Conservation (phyloP, 2,113 vertebrate genomes). For the Hydrochoerus hydrochaeris region DNA sequence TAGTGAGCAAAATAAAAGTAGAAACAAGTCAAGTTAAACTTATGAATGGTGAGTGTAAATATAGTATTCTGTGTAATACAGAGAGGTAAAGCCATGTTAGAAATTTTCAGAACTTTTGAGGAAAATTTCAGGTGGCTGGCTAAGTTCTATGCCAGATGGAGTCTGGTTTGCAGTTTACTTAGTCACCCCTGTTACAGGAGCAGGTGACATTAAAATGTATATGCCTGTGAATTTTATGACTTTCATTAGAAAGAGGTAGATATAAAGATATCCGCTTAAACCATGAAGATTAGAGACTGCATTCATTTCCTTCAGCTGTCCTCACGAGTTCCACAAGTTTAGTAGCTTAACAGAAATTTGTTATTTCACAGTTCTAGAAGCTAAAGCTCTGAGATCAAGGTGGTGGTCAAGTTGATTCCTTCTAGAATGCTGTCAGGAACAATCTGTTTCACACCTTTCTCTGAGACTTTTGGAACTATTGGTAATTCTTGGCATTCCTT, state of each 20-base stretch:
- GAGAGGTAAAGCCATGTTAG: not conserved
- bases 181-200: not conserved
- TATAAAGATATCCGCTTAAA: not conserved
- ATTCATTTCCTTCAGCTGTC: not conserved
- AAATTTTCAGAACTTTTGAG: not conserved
- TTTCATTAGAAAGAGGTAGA: not conserved
- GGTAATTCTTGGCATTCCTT: not conserved
- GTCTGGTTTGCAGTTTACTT: not conserved
- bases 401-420: not conserved
- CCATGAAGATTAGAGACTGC: not conserved
- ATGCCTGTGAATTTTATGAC: not conserved
- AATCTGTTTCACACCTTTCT: not conserved
- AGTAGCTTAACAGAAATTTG: not conserved
- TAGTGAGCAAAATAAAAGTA: not conserved
- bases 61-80: not conserved
- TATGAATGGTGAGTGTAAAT: not conserved
- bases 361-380: not conserved
- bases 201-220: not conserved
- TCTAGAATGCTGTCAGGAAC: not conserved
- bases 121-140: not conserved
- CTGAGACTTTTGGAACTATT: not conserved
- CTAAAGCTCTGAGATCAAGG: not conserved
- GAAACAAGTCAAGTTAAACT: not conserved
- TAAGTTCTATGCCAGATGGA: not conserved
- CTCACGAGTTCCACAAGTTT: not conserved